Conservation (phyloP, 1,140 invertebrate genomes). For the Penaeus vannamei region DNA sequence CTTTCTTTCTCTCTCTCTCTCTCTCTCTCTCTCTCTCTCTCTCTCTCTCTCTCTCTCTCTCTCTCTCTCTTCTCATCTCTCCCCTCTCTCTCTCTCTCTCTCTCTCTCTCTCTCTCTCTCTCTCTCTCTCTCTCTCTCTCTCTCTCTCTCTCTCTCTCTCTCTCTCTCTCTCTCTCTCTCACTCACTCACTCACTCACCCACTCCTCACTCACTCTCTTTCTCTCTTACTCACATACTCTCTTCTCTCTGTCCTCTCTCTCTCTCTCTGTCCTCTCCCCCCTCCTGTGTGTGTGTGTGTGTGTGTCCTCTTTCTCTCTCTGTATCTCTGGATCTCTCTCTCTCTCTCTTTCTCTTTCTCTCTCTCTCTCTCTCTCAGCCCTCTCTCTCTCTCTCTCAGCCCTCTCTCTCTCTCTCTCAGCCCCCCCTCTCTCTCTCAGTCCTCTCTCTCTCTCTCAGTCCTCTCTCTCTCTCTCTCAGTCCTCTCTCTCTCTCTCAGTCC, state of each 20-base stretch:
- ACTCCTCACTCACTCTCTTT: background rate
- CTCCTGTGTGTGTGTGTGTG: no score
- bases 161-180: no score
- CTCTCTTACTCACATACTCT: background rate
- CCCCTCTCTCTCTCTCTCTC: background rate
- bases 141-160: background rate
- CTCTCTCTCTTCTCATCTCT: background rate
- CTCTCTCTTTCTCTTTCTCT: no score
- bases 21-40: background rate
- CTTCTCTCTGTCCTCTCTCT: background rate
- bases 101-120: background rate
- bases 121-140: background rate
- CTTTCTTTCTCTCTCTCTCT: constrained; percentile 31
- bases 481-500: background rate
- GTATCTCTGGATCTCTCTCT: no score
- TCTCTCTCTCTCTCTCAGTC: background rate
- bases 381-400: no score
- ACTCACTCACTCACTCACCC: no score
- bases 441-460: background rate
- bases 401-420: background rate
- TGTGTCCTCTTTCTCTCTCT: no score
- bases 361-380: no score
- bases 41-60: background rate
- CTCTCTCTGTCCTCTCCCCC: background rate
- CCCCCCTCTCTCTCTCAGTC: background rate